Base-by-base conservation (phyloP, 1,140 invertebrate genomes). In the Trachymyrmex cornetzi region DNA sequence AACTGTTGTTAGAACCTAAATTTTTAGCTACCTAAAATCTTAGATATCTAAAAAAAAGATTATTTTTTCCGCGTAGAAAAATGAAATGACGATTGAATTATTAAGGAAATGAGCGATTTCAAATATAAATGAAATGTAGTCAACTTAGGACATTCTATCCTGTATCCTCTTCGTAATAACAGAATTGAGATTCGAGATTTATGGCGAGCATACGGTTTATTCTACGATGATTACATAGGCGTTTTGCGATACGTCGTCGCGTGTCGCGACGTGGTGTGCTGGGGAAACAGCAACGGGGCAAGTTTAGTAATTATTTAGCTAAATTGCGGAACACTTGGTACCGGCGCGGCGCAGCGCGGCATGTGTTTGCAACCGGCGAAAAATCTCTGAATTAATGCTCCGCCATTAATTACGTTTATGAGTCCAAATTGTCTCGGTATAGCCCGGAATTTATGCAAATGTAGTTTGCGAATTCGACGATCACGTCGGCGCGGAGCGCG, bases 301-400 rank as follows among this genome's bases (percentile, higher is more conserved):
- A 95, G 94, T 95, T 95, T 94, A 90, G 94, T 93, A 95, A 95
- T 95, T 95, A 95, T 95, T 95, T 94, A 94, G 92, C 93, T 93
- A 93, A 94, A 94, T 95, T 95, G 94, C 95, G 92, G 94, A 92
- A 94, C 94, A 94, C 92, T 94, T 94, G 94, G 94, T 90, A 90
- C 91, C 91, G 92, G 66, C 90, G 80, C 86, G 92, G 92, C 91
- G 94, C 91, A 94, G 93, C 91, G 94, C 91, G 95, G 93, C 94
- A 95, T 94, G 94, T 95, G 94, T 89, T 93, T 80, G 82, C 87
- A 91, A 91, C 89, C 89, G 91, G 88, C 64, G 90, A 95, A 95
- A 95, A 95, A 93, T 94, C 87, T 91, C 89, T 90, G 91, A 95
- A 95, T 94, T 95, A 95, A 94, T 95, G 94, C 87, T 87, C 81